Base-by-base conservation (phyloP, 2,113 vertebrate species). In the Parotia lawesii region DNA sequence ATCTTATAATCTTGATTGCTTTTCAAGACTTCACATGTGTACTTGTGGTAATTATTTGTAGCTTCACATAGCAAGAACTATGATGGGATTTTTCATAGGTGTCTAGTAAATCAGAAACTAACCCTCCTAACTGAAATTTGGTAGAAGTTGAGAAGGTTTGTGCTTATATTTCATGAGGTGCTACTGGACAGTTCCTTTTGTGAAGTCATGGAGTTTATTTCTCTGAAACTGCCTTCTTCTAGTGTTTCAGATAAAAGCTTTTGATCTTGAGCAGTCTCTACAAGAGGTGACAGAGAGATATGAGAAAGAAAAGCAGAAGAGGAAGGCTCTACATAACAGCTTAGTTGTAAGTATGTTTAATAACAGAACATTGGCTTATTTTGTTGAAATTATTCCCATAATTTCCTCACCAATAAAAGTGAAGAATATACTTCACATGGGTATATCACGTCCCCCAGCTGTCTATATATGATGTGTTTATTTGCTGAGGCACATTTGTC, bases 281-380 rank as follows among this genome's bases (percentile, higher is more conserved):
- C 87, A 93, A 83, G 96, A 98, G 35, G 38, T 95, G 48, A 94
- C 71, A 22, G 91, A 95, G 28, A 92, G 37, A 35, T 97, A 96
- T 1, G 91, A 89, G 61, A 95, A 80, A 83, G 97, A 98, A 70
- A 97, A 96, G 71, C 91, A 95, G 65, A 95, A 81, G 75, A 96
- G 96, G 69, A 95, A 73, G 75, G 66, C 61, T 88, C 92, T 97
- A 11, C 97, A 97, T 87, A 97, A 97, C 73, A 93, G 57, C 58
- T 87, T 98, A 90, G 60, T 97, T 93, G 97, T 97, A 86, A 97
- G 97, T 87, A 48, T 67, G 31, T 77, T 56, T 80, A 73, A 88
- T 54, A 42, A 48, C 19, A 71, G 19, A 91, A 47, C 5, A 23
- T 20, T 54, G 62, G 24, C 23, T 82, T 64, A 61, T 65, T 78